A percentile compares a stretch with the other conserved stretches of the same genome.
Conservation (phyloP, 2,113 vertebrate genomes). For the Aptenodytes forsteri region DNA sequence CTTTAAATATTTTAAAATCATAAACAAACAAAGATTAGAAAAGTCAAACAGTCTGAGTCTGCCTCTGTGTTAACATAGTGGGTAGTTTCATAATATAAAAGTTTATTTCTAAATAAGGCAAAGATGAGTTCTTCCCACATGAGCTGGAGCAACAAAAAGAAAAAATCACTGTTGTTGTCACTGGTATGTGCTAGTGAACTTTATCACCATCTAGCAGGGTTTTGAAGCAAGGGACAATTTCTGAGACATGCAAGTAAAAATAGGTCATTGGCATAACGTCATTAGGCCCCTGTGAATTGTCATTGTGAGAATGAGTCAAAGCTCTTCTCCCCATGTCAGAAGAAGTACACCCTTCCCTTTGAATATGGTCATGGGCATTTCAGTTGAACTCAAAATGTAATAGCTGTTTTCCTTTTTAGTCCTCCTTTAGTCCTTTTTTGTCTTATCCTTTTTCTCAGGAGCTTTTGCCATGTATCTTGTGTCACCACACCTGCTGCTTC, state of each 20-base stretch:
- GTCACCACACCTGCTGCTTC: neutral
- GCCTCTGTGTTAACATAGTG: constrained; percentile 58
- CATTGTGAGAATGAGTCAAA: neutral
- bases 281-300: neutral
- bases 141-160: neutral
- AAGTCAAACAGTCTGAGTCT: constrained; percentile 61
- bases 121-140: constrained; percentile 32
- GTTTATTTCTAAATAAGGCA: constrained; percentile 76
- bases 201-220: neutral
- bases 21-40: constrained; percentile 73
- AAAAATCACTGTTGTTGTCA: neutral
- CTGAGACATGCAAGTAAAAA: neutral
- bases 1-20: constrained; percentile 71
- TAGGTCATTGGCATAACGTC: neutral
- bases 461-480: neutral
- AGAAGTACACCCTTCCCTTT: neutral
- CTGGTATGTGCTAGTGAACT: neutral
- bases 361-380: neutral
- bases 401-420: neutral
- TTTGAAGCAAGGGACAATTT: neutral
- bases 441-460: neutral
- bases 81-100: constrained; percentile 51
- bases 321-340: neutral
- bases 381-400: neutral
- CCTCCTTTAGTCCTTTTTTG: neutral